phyloP scores from a whole-genome alignment of 2,797 vertebrate genomes.

The Hephaestus fuliginosus region DNA sequence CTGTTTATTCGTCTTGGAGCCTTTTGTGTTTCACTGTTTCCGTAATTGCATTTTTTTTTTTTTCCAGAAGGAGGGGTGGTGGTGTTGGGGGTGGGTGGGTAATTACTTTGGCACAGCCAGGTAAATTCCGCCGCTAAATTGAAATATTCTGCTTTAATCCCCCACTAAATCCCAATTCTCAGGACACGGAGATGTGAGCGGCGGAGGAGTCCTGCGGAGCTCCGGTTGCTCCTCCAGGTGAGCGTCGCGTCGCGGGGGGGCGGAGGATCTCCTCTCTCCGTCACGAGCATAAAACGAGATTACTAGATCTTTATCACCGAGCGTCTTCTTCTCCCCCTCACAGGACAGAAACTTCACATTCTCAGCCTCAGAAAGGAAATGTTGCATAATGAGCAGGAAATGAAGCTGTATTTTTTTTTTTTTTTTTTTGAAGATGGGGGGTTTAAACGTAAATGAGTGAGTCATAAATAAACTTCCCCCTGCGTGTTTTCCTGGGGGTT shows the following conservation, averaged over 20 bases:
- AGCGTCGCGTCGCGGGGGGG: constrained; percentile 65
- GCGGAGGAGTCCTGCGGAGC: constrained; percentile 64
- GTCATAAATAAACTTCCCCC: constrained; percentile 59
- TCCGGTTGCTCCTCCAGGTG: constrained; percentile 78
- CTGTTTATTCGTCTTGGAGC: constrained; percentile 65
- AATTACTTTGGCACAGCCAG: constrained; percentile 77
- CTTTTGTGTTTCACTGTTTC: constrained; percentile 60
- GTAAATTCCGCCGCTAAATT: constrained; percentile 76
- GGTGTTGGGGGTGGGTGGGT: constrained; percentile 43
- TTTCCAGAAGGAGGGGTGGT: constrained; percentile 33
- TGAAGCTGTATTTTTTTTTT: constrained; percentile 21
- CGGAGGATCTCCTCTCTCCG: constrained; percentile 64
- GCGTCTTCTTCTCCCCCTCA: constrained; percentile 5
- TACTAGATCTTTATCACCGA: constrained; percentile 72
- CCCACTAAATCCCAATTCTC: constrained; percentile 70
- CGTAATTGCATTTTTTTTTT: constrained; percentile 65
- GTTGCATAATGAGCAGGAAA: constrained; percentile 69
- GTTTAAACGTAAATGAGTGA: constrained; percentile 54
- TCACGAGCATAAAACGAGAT: constrained; percentile 79
- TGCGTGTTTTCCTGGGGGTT: constrained; percentile 25
- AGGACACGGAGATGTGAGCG: constrained; percentile 61
- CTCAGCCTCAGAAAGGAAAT: constrained; percentile 27
- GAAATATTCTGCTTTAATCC: constrained; percentile 80
- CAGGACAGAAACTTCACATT: constrained; percentile 51
- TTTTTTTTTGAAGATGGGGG: not conserved